Evolutionary conservation across 2,888 invertebrate species (phyloP).

Genomic region (Hydrotaea cyrtoneurina): DNA sequence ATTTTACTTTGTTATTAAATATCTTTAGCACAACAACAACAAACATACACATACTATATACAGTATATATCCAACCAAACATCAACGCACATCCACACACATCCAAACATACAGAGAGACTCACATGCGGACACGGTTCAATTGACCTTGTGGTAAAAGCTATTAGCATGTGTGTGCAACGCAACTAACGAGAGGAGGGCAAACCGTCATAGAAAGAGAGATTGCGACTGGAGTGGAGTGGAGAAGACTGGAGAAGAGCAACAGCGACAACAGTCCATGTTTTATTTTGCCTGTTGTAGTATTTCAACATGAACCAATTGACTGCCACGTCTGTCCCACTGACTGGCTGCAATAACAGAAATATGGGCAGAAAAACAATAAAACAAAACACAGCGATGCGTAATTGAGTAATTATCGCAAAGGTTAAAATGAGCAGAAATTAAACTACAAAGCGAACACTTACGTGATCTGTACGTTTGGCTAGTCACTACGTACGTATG

Average conservation of each 20-base stretch:
- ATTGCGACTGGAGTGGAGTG: neutral
- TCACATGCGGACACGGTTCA: constrained; percentile 32
- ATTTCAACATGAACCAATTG: constrained; percentile 19
- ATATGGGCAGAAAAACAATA: neutral
- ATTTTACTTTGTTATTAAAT: constrained; percentile 39
- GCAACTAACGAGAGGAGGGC: neutral
- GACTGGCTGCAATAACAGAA: constrained; percentile 27
- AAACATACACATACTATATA: neutral
- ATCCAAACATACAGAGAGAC: constrained; percentile 1
- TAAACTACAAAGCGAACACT: constrained; percentile 14
- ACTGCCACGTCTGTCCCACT: neutral
- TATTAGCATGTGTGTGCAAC: constrained; percentile 45
- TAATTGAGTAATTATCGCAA: constrained; percentile 45
- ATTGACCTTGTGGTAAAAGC: constrained; percentile 63
- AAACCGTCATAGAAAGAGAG: neutral
- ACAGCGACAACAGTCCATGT: neutral
- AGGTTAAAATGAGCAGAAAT: constrained; percentile 36
- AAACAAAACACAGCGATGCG: constrained; percentile 15
- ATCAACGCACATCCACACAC: neutral
- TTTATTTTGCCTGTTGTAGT: constrained; percentile 4
- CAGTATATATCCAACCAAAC: too few species aligned
- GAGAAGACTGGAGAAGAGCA: neutral
- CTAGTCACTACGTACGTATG: too few species aligned
- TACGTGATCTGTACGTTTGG: neutral
- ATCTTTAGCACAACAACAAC: constrained; percentile 16